Base-by-base conservation (phyloP, 2,797 vertebrate genomes). In the Sebastolobus alascanus region DNA sequence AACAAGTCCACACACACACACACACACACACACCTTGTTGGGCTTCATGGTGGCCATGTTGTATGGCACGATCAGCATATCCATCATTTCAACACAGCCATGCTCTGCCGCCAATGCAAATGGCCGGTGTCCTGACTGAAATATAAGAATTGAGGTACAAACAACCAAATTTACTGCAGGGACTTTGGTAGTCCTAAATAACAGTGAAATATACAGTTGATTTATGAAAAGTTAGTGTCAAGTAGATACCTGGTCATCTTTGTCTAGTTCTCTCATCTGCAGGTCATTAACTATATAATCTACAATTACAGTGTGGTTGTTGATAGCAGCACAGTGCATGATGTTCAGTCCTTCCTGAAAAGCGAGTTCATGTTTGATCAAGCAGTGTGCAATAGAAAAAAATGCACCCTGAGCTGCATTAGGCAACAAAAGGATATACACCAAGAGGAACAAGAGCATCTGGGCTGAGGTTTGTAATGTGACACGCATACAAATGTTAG, bases 251-350 rank as follows among this genome's bases (percentile, higher is more conserved):
- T 90, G 66, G 85, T 98, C 96, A 4, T 95, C 91, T 85, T 96
- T 97, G 90, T 97, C 96, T 71, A 99, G 90, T 82, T 97, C 96
- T 79, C 89, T 94, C 94, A 98, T 95, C 82, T 97, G 96, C 74
- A 99, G 94, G 80, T 99, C 97, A 86, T 95, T 93, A n/a, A 98
- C 80, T 46, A 99, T 96, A 93, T 97, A 97, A 61, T 96, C 93
- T n/a, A 97, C 25, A 14, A 99, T 95, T 35, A 89, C 93, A 50
- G 95, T 91, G 35, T 95, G 96, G 93, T 97, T 97, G 90, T 97
- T 98, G 90, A 97, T 94, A 63, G 97, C 96, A 71, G 97, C 97
- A 10, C 98, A 98, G 86, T 99, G 97, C 77, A 99, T 84, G 54
- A 96, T 96, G 16, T 97, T 98, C 94, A 95, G 94, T 87, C 97